Evolutionary conservation across 2,888 invertebrate species (phyloP).

Genomic region (Ormyrus labotus): DNA sequence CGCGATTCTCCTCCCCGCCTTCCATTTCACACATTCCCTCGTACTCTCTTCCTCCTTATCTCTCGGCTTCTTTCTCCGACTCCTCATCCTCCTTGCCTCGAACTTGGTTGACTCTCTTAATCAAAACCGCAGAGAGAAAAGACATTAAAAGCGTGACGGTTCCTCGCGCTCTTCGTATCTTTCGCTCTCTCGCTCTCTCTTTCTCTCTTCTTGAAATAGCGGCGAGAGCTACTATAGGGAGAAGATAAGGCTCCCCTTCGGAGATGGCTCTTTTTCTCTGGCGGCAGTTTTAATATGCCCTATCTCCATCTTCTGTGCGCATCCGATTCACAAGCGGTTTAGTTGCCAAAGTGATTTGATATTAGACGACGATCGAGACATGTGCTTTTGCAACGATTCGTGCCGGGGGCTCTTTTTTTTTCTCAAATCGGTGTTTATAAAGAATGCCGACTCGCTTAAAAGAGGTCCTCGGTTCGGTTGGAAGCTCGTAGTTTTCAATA

Average conservation of each 20-base stretch:
- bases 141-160: conserved; percentile 71
- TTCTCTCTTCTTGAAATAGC: conserved; percentile 65
- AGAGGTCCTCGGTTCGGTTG: too few species aligned
- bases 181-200: conserved; percentile 61
- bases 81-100: conserved; percentile 2
- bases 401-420: too few species aligned
- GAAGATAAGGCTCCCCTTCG: conserved; percentile 73
- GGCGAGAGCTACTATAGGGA: conserved; percentile 63
- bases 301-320: background rate
- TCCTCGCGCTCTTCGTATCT: background rate
- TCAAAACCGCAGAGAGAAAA: conserved; percentile 72
- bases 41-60: background rate
- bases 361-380: too few species aligned
- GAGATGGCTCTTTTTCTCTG: conserved; percentile 22
- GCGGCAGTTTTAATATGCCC: conserved; percentile 44
- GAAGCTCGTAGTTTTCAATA: background rate
- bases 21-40: conserved; percentile 5
- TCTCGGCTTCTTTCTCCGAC: conserved; percentile 6
- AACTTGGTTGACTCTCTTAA: conserved; percentile 66
- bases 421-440: too few species aligned
- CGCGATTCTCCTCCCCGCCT: conserved; percentile 9
- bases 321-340: too few species aligned
- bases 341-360: too few species aligned
- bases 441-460: too few species aligned
- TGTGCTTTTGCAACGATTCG: too few species aligned